Evolutionary conservation across 2,797 vertebrate species (phyloP), one percentile per base, ranked within the genome.

Genomic region (Cynodonichthys magdalenae): DNA sequence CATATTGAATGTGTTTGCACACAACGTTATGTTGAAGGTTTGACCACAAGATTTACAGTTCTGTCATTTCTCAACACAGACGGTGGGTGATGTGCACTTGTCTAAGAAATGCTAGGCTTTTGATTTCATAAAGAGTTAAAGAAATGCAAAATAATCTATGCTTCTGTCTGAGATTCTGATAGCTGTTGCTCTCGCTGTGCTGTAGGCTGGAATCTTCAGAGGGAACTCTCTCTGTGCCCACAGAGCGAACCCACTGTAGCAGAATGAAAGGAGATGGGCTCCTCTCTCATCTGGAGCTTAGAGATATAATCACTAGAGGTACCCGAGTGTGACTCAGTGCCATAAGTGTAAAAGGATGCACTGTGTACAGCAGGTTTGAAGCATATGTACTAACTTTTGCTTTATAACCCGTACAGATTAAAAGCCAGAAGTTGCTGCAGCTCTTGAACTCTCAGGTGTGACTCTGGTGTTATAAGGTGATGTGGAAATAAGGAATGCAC

Each of bases 271-370:
- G n/a, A 74, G 51, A 84, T 59, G 65, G 62, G 55, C 69, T 80
- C 46, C 63, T 76, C 44, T 67, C 66, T 73, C 68, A 67, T 78
- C 39, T 62, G 56, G 20, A 70, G 55, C 53, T 34, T 52, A 31
- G 69, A 69, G 74, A 77, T 71, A 66, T 60, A 83, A 87, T 88
- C 74, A 83, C 66, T 53, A 53, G 49, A 58, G 28, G 39, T 66
- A 67, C 58, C 67, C 70, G 72, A 78, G 77, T 66, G 83, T 77
- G 66, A 80, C 80, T 62, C 59, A 17, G 57, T 63, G 76, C 79
- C 57, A 77, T 15, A 63, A 54, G 36, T 66, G 28, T 64, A 45
- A 63, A 66, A 58, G 63, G 58, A 75, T 72, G 70, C n/a, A 2
- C 66, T 74, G 60, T 42, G 34, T 71, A 58, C 66, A 61, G 48